Evolutionary conservation across 30 jellyfish, hydroid and myxozoan species (phyloP), one percentile per base, ranked within the genome.

Genomic region (Hydractinia echinata): DNA sequence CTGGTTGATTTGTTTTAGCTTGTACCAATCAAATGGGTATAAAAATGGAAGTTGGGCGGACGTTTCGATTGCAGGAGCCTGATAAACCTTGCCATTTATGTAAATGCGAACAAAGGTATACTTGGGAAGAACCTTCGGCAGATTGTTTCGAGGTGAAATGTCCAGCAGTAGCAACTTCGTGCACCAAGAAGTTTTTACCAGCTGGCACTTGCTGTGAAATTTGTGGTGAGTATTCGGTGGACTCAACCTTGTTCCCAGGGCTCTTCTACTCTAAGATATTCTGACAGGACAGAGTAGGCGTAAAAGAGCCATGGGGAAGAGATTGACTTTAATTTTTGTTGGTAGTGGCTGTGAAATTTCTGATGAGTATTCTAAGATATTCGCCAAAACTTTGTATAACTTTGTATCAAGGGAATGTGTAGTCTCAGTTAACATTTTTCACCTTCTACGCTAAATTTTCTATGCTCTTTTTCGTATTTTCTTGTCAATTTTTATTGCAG

Each of bases 121-220:
- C 4, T 64, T 64, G 74, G 74, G 74, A 64, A 64, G 18, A 7
- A 6, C 74, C 74, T 7, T 7, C 2, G 51, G 39, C 74, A 64
- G 74, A 64, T 64, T 64, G 74, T 13, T 6, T 44, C 1, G 74
- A 64, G 16, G 16, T 64, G 18, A 64, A 64, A 64, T 64, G 74
- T 51, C 74, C 74, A 13, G 51, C 74, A 7, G 74, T n/a, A 7
- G 10, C 39, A 13, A n/a, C 39, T 7, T n/a, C 51, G 74, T 64
- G 74, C 2, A 64, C 19, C 10, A 64, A 64, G 6, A 64, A 4
- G 16, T 6, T 64, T 7, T n/a, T n/a, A 51, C 74, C 74, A 51
- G 74, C 74, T 13, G 74, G 74, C 4, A 64, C 6, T 13, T 64
- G 74, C 18, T 64, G 74, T 64, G 74, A 64, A 13, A 64, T 64